Evolutionary conservation across 2,797 vertebrate species (phyloP).

Genomic region (Mastacembelus armatus): DNA sequence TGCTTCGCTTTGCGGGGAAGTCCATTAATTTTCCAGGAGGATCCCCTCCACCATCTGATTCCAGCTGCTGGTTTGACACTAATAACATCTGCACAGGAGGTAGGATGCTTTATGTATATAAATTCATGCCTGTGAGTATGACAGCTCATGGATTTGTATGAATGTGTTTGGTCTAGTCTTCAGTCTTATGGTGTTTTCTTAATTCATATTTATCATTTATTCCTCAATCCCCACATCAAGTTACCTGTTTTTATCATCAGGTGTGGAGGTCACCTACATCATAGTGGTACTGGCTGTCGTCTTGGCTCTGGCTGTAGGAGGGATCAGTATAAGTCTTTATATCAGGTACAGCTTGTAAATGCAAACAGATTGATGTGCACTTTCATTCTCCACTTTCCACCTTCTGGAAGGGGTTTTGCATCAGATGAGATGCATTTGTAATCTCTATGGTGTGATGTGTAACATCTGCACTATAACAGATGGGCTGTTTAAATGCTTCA

Average conservation of each 20-base stretch:
- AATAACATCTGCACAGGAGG: conserved; percentile 87
- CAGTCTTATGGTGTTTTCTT: not conserved
- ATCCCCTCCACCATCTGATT: conserved; percentile 85
- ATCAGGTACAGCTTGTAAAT: conserved; percentile 76
- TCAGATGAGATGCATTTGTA: not conserved
- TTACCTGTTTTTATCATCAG: conserved; percentile 65
- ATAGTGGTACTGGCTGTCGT: conserved; percentile 80
- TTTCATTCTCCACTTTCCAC: not conserved
- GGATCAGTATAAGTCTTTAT: conserved; percentile 74
- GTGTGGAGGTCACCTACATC: conserved; percentile 84
- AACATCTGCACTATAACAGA: no score
- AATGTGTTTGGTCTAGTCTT: not conserved
- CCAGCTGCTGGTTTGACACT: conserved; percentile 91
- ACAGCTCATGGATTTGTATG: not conserved
- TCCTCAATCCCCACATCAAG: not conserved
- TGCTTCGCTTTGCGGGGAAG: conserved; percentile 79
- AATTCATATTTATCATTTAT: not conserved
- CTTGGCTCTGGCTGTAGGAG: conserved; percentile 73
- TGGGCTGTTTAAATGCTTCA: not conserved
- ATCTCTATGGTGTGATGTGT: not conserved
- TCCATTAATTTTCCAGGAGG: conserved; percentile 88
- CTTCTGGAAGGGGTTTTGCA: not conserved
- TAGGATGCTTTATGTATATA: conserved; percentile 51
- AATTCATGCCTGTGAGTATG: not conserved
- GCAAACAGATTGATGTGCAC: not conserved